Conservation (phyloP, 2,797 vertebrate genomes). For the Enteromius treurensis region DNA sequence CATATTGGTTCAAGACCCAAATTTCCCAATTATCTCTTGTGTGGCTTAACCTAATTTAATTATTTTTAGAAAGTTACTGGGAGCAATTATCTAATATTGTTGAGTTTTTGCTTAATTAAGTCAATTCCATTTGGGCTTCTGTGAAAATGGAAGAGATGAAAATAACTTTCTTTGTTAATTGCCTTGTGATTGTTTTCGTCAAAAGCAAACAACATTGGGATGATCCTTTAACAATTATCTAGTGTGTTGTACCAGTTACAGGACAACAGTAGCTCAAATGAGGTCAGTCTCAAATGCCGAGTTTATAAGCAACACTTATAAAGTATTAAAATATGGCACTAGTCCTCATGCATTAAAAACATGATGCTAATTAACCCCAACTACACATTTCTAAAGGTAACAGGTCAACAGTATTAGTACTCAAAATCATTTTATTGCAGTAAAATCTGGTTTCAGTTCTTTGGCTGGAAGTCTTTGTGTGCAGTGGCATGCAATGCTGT, state of each 20-base stretch:
- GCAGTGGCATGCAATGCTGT: not conserved
- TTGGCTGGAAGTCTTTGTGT: not conserved
- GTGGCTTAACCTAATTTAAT: conserved; percentile 37
- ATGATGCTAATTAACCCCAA: conserved; percentile 7
- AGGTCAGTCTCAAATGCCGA: conserved; percentile 51
- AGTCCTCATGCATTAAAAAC: not conserved
- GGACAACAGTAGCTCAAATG: not conserved
- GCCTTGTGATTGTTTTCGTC: conserved; percentile 12
- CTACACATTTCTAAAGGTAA: conserved; percentile 15
- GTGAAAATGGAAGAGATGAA: conserved; percentile 26
- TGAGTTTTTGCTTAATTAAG: conserved; percentile 40
- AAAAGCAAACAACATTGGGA: conserved; percentile 12
- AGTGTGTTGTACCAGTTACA: not conserved
- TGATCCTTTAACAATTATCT: conserved; percentile 27
- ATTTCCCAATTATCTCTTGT: conserved; percentile 27
- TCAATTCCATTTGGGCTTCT: conserved; percentile 33
- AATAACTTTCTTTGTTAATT: conserved; percentile 32
- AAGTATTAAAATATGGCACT: conserved; percentile 18
- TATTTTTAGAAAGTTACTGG: conserved; percentile 25
- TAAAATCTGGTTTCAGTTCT: not conserved
- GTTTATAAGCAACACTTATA: conserved; percentile 28
- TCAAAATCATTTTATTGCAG: conserved; percentile 14
- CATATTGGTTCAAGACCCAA: conserved; percentile 13
- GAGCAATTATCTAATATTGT: conserved; percentile 36
- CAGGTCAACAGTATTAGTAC: conserved; percentile 18